Evolutionary conservation across 2,113 vertebrate genomes (phyloP).

Genomic region (Solenodon paradoxus): DNA sequence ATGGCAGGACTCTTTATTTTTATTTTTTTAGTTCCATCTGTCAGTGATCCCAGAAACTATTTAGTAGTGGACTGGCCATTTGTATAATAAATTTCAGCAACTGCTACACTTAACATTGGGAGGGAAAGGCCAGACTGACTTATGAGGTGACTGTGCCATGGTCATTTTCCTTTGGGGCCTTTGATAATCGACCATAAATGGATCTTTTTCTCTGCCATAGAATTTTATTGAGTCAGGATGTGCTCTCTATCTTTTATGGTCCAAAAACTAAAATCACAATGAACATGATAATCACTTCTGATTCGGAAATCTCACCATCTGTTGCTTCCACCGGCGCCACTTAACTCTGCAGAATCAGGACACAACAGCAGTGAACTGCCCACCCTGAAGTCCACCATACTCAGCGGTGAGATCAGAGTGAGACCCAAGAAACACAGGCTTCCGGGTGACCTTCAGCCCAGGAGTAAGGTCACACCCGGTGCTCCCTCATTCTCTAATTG

Average conservation of each 20-base stretch:
- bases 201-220: neutral
- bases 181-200: neutral
- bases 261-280: neutral
- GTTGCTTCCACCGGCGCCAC: neutral
- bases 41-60: neutral
- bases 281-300: neutral
- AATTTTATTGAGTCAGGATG: conserved; percentile 26
- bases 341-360: neutral
- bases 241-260: conserved; percentile 16
- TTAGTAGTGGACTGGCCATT: neutral
- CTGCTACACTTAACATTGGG: neutral
- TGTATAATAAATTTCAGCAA: neutral
- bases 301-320: conserved; percentile 7
- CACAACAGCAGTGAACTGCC: neutral
- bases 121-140: neutral
- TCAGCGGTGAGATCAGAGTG: neutral
- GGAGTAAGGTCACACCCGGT: neutral
- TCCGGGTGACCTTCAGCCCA: neutral
- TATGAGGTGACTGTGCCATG: neutral
- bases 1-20: neutral
- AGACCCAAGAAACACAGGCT: neutral
- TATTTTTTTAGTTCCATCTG: neutral
- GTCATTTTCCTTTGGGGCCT: neutral
- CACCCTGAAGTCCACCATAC: neutral
- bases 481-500: neutral